These are phyloP conservation scores for Metaphire vulgaris DNA, from an alignment of 1,140 invertebrate species.

Conservation along the genomic window DNA sequence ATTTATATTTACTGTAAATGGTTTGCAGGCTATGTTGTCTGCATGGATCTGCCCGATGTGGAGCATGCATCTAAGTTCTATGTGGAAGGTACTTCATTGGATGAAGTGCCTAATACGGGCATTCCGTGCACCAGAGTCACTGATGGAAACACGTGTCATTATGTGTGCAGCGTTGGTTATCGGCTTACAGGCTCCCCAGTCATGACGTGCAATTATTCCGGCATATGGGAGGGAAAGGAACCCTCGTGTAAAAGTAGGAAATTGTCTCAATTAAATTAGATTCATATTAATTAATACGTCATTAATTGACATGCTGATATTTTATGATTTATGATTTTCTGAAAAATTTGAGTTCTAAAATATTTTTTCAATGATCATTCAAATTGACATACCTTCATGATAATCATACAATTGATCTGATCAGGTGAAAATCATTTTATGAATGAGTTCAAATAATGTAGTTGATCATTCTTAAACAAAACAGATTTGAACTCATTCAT, in stretches of 20 bases:
- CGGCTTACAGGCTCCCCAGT: conserved; percentile 33
- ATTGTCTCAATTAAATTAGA: no score
- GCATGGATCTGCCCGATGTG: conserved; percentile 30
- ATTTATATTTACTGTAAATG: no score
- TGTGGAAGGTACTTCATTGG: conserved; percentile 29
- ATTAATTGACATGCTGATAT: no score
- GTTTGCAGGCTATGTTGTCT: conserved; percentile 30
- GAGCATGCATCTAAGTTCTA: conserved; percentile 33
- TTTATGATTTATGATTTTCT: no score
- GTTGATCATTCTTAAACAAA: no score
- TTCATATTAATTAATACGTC: not conserved
- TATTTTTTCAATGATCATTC: no score
- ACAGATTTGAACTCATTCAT: no score
- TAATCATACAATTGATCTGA: no score
- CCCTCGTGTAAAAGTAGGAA: conserved; percentile 35
- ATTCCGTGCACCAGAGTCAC: conserved; percentile 31
- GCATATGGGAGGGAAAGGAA: conserved; percentile 33
- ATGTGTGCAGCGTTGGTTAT: conserved; percentile 34
- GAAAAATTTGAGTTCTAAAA: no score
- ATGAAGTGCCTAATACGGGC: conserved; percentile 33
- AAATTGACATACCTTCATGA: no score
- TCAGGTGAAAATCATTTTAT: no score
- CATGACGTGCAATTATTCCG: conserved; percentile 33
- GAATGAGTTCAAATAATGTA: no score
- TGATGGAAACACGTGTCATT: conserved; percentile 38